A percentile compares a stretch with the other conserved stretches of the same genome.
These are phyloP conservation scores for Galerucella nymphaeae DNA, from an alignment of 2,888 invertebrate species.

Conservation along the genomic window DNA sequence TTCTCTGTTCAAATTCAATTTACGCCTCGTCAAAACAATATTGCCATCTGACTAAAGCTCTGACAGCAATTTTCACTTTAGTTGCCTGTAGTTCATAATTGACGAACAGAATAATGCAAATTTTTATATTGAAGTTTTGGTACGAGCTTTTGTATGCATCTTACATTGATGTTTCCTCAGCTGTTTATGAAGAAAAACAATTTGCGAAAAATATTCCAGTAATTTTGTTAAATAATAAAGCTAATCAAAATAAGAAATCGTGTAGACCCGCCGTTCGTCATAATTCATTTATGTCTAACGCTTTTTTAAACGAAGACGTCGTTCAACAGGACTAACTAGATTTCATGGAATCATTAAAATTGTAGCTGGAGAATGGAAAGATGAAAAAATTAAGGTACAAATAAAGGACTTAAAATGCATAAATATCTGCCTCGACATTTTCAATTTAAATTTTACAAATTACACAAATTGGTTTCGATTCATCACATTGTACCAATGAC, in stretches of 20 bases:
- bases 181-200: not conserved
- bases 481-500: constrained; percentile 22
- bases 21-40: too few species aligned
- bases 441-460: constrained; percentile 50
- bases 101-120: too few species aligned
- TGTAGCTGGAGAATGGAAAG: constrained; percentile 4
- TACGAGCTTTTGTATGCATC: too few species aligned
- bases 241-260: constrained; percentile 8
- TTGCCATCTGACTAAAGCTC: too few species aligned
- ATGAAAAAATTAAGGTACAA: constrained; percentile 11
- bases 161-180: too few species aligned
- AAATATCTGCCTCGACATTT: constrained; percentile 43
- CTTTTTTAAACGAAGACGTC: constrained; percentile 4
- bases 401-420: constrained; percentile 36
- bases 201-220: not conserved
- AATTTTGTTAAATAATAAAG: not conserved
- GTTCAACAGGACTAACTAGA: constrained; percentile 19
- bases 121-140: too few species aligned
- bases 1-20: too few species aligned
- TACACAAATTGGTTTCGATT: constrained; percentile 43
- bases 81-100: too few species aligned
- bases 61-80: too few species aligned
- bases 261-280: not conserved
- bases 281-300: constrained; percentile 16
- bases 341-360: constrained; percentile 23